A percentile compares a stretch with the other conserved stretches of the same genome.
Evolutionary conservation across 2,888 invertebrate species (phyloP).

Genomic region (Drosophila longiperda): DNA sequence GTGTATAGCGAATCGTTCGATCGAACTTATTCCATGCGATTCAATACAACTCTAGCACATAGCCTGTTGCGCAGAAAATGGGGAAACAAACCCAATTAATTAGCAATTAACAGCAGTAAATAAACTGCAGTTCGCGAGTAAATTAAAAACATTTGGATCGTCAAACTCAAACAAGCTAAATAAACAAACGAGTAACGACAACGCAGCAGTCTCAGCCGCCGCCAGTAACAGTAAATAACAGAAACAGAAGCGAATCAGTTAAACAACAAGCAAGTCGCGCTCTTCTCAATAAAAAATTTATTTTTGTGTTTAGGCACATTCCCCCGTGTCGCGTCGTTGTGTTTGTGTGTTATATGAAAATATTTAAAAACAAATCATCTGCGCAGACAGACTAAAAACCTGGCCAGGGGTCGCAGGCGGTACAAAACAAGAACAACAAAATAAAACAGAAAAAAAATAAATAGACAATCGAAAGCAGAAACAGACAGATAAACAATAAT

Average conservation of each 20-base stretch:
- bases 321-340: slow-evolving; percentile 22
- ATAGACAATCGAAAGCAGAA: slow-evolving; percentile 30
- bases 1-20: slow-evolving; percentile 29
- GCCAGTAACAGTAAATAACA: slow-evolving; percentile 30
- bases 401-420: slow-evolving; percentile 34
- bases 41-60: slow-evolving; percentile 23
- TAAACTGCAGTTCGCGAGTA: slow-evolving; percentile 45
- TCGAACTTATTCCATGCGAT: slow-evolving; percentile 39
- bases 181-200: slow-evolving; percentile 54
- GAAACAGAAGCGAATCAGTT: slow-evolving; percentile 39
- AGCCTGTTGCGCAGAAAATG: slow-evolving; percentile 63
- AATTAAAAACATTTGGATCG: slow-evolving; percentile 49
- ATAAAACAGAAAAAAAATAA: neutral
- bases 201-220: slow-evolving; percentile 50
- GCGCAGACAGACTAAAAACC: slow-evolving; percentile 43
- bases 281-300: slow-evolving; percentile 53
- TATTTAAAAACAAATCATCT: slow-evolving; percentile 73
- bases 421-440: slow-evolving; percentile 27
- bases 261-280: slow-evolving; percentile 66
- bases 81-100: slow-evolving; percentile 51
- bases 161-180: slow-evolving; percentile 45
- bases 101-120: slow-evolving; percentile 66
- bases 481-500: slow-evolving; percentile 70
- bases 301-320: slow-evolving; percentile 66
- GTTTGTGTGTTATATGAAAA: slow-evolving; percentile 43